Evolutionary conservation across 2,888 invertebrate species (phyloP).

Genomic region (Eugnorisma glareosa): DNA sequence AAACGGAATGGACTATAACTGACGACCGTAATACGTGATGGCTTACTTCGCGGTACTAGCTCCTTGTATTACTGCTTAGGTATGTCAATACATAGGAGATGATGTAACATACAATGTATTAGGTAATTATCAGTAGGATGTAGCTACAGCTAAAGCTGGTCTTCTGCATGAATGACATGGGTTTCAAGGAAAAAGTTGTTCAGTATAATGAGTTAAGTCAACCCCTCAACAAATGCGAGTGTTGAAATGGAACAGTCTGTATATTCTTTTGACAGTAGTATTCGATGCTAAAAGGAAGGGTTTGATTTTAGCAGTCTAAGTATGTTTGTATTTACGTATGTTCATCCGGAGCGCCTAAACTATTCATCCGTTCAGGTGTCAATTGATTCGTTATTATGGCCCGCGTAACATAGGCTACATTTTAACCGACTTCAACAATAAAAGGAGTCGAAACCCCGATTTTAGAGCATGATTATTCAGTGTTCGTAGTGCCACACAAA

Average conservation of each 20-base stretch:
- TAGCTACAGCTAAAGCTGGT: neutral
- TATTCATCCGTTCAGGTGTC: no score
- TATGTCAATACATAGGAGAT: slow-evolving; percentile 28
- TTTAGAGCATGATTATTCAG: no score
- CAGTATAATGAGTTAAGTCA: neutral
- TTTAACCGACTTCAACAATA: no score
- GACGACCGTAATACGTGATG: slow-evolving; percentile 66
- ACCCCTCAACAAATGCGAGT: neutral
- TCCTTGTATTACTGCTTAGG: slow-evolving; percentile 39
- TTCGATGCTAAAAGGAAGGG: neutral
- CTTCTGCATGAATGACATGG: neutral
- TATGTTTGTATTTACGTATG: no score
- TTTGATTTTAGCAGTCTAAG: no score
- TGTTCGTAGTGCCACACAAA: no score
- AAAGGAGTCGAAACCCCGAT: no score
- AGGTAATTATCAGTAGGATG: neutral
- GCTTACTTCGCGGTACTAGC: slow-evolving; percentile 64
- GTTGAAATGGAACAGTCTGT: neutral
- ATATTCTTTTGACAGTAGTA: neutral
- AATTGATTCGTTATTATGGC: no score
- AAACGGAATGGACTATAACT: slow-evolving; percentile 67
- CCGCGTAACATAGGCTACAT: no score
- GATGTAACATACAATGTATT: slow-evolving; percentile 12
- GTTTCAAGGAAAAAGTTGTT: neutral
- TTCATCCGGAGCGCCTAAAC: no score